Base-by-base conservation (phyloP, 2,113 vertebrate genomes). In the Brienomyrus longianalis region DNA sequence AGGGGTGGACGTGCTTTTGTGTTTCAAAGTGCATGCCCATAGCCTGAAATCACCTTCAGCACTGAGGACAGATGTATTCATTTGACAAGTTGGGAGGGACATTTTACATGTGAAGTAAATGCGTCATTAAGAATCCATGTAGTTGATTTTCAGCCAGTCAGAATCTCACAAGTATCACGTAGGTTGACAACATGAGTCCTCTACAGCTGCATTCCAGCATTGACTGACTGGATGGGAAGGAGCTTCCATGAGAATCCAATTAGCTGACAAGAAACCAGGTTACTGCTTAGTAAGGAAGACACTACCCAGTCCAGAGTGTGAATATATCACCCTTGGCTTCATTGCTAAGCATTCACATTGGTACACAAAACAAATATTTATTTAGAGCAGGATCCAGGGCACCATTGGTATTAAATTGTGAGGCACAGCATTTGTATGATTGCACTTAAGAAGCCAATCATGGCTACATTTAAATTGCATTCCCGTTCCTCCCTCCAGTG, bases 11-110 rank as follows among this genome's bases (percentile, higher is more conserved):
- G 89, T 93, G 92, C 91, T 91, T 94, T 95, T 93, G 94, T 95
- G 93, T 95, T 92, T 88, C 92, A 92, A 94, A 94, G 95, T 91
- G 92, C 90, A 90, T 91, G 91, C 91, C 93, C 88, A 92, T 90
- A 92, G 90, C 89, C 93, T 92, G 92, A 91, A 83, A 88, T 93
- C 94, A 94, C 93, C 94, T 92, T 92, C 93, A 88, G 93, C 92
- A 89, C 90, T 59, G 90, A 94, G 35, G 92, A 93, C 92, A 92
- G 94, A 94, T 95, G 95, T 95, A 66, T 95, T 95, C 95, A 95
- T 95, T 96, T 94, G 95, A 96, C 95, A 95, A 94, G 95, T 95
- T 87, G 88, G 90, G 93, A 90, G 90, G 74, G 13, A 77, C 31
- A 77, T 77, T 77, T 39, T 39, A 77, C 54, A 88, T 88, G 70